Percentiles rank a stretch among this genome's conserved stretches.
Conservation (phyloP, 2,888 invertebrate genomes). For the Brachyptera risi region DNA sequence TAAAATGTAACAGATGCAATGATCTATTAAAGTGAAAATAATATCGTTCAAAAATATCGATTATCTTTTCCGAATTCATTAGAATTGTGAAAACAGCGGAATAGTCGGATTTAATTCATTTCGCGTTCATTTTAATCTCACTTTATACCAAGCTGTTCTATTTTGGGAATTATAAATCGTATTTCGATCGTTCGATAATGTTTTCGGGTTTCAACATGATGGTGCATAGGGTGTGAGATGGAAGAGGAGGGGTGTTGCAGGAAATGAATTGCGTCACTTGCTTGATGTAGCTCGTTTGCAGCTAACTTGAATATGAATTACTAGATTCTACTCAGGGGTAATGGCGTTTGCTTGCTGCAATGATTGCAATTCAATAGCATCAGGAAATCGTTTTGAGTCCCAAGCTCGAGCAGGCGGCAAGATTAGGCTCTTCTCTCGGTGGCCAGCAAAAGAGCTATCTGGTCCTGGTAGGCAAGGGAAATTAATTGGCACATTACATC, state of each 20-base stretch:
- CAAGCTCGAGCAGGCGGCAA: neutral
- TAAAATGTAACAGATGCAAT: too few species aligned
- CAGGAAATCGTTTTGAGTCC: constrained; percentile 29
- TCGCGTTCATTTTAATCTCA: too few species aligned
- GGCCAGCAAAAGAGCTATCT: too few species aligned
- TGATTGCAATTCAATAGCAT: constrained; percentile 26
- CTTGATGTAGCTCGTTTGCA: neutral
- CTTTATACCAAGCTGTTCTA: too few species aligned
- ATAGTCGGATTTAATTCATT: too few species aligned
- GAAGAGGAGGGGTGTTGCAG: neutral
- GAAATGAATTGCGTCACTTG: constrained; percentile 11
- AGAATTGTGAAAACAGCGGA: too few species aligned
- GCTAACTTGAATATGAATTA: neutral
- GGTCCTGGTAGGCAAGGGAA: too few species aligned
- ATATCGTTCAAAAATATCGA: too few species aligned
- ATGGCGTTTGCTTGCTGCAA: constrained; percentile 21
- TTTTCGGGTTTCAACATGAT: neutral
- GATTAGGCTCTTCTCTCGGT: constrained; percentile 3
- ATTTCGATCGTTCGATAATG: neutral
- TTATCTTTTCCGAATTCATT: too few species aligned
- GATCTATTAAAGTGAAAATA: too few species aligned
- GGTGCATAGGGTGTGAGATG: neutral
- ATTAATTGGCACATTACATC: too few species aligned
- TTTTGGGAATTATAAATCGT: too few species aligned
- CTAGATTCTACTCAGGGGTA: neutral